phyloP scores from a whole-genome alignment of 2,888 invertebrate species.

The Ferrisia virgata region DNA sequence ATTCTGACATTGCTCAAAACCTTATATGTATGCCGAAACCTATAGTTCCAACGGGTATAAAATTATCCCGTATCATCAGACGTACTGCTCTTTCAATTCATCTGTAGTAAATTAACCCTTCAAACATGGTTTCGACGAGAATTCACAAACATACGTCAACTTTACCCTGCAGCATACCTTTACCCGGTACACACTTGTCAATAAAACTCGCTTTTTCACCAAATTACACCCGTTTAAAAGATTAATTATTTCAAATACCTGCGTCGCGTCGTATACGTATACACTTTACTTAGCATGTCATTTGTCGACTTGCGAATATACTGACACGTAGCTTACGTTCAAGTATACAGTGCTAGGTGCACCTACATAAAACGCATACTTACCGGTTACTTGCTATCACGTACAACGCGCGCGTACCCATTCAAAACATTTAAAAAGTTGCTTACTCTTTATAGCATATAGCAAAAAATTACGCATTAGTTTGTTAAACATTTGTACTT shows the following conservation, averaged over 20 bases:
- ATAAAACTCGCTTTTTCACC: neutral
- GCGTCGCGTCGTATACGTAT: no score
- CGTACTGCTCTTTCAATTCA: neutral
- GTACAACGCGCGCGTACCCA: no score
- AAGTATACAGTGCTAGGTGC: neutral
- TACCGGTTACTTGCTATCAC: neutral
- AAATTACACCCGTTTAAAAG: neutral
- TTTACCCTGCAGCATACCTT: no score
- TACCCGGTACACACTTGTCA: neutral
- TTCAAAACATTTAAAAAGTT: neutral
- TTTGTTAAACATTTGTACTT: neutral
- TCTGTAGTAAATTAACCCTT: neutral
- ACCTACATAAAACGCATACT: no score
- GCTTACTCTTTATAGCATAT: neutral
- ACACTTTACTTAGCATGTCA: neutral
- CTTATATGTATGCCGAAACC: no score
- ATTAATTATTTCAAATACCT: neutral
- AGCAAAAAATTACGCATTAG: neutral
- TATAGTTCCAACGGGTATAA: no score
- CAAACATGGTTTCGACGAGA: no score
- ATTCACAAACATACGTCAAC: neutral
- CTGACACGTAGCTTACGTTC: no score
- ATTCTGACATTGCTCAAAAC: no score
- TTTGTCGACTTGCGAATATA: neutral
- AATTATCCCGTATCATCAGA: no score